A percentile compares a stretch with the other conserved stretches of the same genome.
These are phyloP conservation scores for Trilocha varians DNA, from an alignment of 2,888 invertebrate genomes.

Conservation along the genomic window DNA sequence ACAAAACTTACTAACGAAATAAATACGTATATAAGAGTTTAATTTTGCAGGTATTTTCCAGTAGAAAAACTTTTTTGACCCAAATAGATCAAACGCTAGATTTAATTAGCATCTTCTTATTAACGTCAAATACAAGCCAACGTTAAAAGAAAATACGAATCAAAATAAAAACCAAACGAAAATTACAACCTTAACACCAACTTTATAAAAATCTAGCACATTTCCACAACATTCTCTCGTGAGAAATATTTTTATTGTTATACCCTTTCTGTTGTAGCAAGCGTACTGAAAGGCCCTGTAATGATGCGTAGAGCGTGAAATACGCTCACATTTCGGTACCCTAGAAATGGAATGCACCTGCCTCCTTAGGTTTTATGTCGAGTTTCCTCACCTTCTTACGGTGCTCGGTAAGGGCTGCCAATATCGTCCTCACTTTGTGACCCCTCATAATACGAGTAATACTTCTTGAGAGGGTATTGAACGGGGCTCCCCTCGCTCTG, in stretches of 20 bases:
- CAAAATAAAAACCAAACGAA: too few species aligned
- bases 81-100: too few species aligned
- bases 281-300: conserved; percentile 50
- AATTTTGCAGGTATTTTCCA: too few species aligned
- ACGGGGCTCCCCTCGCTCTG: conserved; percentile 38
- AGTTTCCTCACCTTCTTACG: conserved; percentile 68
- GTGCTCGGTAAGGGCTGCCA: conserved; percentile 60
- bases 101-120: too few species aligned
- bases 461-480: conserved; percentile 69
- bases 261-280: conserved; percentile 54
- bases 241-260: conserved; percentile 63
- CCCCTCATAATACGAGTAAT: conserved; percentile 69
- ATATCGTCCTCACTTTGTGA: conserved; percentile 70
- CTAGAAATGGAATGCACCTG: conserved; percentile 71
- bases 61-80: too few species aligned
- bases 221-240: background rate
- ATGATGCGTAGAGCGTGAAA: conserved; percentile 66
- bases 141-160: too few species aligned
- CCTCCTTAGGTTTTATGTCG: conserved; percentile 71
- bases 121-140: too few species aligned
- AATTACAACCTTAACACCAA: too few species aligned
- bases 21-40: too few species aligned
- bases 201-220: background rate
- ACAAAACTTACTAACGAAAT: too few species aligned
- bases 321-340: conserved; percentile 64